A percentile compares a stretch with the other conserved stretches of the same genome.
Conservation (phyloP, 2,888 invertebrate species). For the Melanchra persicariae region DNA sequence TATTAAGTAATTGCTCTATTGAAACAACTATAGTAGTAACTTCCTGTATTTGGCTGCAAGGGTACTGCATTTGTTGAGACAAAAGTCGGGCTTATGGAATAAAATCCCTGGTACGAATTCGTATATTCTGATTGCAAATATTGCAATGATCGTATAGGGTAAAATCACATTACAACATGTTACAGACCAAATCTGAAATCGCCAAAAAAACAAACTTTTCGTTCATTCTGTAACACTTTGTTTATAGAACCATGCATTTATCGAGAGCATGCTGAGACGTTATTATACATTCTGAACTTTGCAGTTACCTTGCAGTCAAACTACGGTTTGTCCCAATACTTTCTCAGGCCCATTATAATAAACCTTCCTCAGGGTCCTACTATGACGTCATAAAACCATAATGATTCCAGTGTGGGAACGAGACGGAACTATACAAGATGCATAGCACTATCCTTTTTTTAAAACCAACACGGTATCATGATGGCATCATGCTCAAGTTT, state of each 20-base stretch:
- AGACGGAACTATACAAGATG: neutral
- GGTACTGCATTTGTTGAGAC: neutral
- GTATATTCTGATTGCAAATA: neutral
- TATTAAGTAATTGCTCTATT: constrained; percentile 42
- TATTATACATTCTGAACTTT: neutral
- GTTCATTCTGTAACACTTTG: too few species aligned
- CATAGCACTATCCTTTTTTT: neutral
- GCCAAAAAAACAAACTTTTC: too few species aligned
- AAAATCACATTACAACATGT: too few species aligned
- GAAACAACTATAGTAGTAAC: constrained; percentile 7
- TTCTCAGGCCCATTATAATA: constrained; percentile 22
- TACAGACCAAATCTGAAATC: too few species aligned
- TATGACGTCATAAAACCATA: neutral
- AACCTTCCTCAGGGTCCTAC: constrained; percentile 1
- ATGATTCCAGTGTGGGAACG: neutral
- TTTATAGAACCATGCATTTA: neutral
- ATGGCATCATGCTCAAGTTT: neutral
- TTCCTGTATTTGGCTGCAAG: constrained; percentile 12
- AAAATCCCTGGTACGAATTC: too few species aligned
- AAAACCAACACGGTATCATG: neutral
- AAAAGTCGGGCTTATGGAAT: neutral
- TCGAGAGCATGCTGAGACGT: neutral
- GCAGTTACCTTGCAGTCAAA: constrained; percentile 18
- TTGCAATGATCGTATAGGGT: neutral
- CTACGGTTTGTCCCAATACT: constrained; percentile 10